A percentile compares a stretch with the other conserved stretches of the same genome.
These are phyloP conservation scores for Criorhina ranunculi DNA, from an alignment of 2,888 invertebrate species.

Conservation along the genomic window DNA sequence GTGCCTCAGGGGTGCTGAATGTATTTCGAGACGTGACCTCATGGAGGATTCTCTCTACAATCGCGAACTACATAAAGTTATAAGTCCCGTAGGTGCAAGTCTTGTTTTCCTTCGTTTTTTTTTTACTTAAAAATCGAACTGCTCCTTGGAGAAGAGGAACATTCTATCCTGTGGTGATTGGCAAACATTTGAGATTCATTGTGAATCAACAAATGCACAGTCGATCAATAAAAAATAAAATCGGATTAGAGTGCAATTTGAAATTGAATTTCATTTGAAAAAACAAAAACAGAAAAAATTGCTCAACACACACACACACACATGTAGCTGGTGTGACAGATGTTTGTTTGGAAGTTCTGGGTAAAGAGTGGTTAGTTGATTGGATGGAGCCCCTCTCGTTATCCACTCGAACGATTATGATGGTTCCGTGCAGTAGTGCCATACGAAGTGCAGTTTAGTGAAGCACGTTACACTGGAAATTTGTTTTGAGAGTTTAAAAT, in stretches of 20 bases:
- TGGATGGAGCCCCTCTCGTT: background rate
- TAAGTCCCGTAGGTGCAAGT: background rate
- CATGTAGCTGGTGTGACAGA: background rate
- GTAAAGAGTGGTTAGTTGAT: background rate
- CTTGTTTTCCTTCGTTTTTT: background rate
- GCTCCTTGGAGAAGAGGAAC: background rate
- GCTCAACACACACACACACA: background rate
- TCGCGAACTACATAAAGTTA: background rate
- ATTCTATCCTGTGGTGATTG: conserved; percentile 11
- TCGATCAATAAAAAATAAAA: conserved; percentile 5
- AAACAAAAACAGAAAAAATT: background rate
- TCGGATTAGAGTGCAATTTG: background rate
- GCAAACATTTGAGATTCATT: background rate
- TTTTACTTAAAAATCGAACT: background rate
- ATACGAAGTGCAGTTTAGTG: no score
- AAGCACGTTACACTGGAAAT: no score
- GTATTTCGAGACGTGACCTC: conserved; percentile 12
- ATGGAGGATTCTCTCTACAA: background rate
- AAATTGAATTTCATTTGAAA: conserved; percentile 19
- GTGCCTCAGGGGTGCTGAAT: background rate
- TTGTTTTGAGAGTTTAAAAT: no score
- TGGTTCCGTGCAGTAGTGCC: no score
- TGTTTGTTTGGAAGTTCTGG: background rate
- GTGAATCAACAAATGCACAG: conserved; percentile 9
- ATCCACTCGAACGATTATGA: background rate